phyloP scores from a whole-genome alignment of 2,797 vertebrate genomes.

The Aldrovandia affinis region DNA sequence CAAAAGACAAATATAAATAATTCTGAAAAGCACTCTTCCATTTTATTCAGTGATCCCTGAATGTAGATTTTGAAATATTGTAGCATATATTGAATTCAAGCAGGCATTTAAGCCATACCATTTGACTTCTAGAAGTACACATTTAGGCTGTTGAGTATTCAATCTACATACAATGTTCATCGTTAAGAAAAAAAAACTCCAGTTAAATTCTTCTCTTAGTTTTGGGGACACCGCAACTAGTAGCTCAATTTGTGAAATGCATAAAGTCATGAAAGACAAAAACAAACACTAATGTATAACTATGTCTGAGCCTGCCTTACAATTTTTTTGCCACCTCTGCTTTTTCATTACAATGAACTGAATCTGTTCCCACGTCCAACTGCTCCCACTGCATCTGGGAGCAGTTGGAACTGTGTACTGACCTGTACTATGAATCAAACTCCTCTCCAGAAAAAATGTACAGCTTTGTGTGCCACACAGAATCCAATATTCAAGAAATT shows the following conservation, averaged over 20 bases:
- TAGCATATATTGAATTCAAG: not conserved
- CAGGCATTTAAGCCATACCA: not conserved
- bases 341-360: constrained; percentile 40
- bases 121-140: not conserved
- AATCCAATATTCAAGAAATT: constrained; percentile 54
- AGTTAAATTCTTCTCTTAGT: not conserved
- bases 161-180: not conserved
- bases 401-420: constrained; percentile 38
- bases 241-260: not conserved
- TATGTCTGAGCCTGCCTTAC: not conserved
- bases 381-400: too few relatives aligned
- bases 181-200: not conserved
- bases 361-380: constrained; percentile 45
- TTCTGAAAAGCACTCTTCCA: not conserved
- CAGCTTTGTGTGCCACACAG: constrained; percentile 48
- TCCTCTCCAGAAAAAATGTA: constrained; percentile 45
- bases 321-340: constrained; percentile 34
- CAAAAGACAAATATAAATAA: not conserved
- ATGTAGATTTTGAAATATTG: too few relatives aligned
- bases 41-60: not conserved
- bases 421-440: constrained; percentile 45
- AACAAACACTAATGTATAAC: not conserved
- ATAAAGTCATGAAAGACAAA: not conserved
- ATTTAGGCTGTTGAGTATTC: not conserved
- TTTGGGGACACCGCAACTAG: not conserved